Percentiles rank a stretch among this genome's conserved stretches.
Evolutionary conservation across 1,140 invertebrate species (phyloP).

Genomic region (Chelonus insularis): DNA sequence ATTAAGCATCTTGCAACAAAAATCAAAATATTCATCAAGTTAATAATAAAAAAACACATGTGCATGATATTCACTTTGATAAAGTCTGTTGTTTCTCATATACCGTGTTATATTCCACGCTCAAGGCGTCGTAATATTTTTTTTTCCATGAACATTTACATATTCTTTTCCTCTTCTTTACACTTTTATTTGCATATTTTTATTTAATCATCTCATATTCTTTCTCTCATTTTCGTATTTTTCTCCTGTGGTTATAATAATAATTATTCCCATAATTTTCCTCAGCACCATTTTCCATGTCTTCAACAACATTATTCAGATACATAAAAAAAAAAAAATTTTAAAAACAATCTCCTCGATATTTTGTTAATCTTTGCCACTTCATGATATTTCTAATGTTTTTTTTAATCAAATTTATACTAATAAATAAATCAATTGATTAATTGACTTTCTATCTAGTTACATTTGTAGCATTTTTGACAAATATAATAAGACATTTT

Average conservation of each 20-base stretch:
- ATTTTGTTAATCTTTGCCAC: no score
- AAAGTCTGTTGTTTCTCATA: slow-evolving; percentile 20
- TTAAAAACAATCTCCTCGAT: no score
- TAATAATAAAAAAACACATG: background rate
- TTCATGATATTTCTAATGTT: no score
- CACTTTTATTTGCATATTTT: slow-evolving; percentile 4
- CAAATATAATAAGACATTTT: no score
- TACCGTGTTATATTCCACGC: slow-evolving; percentile 14
- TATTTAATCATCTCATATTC: slow-evolving; percentile 3
- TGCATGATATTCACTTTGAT: slow-evolving; percentile 19
- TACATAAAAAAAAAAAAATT: no score
- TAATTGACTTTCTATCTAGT: no score
- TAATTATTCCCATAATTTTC: no score
- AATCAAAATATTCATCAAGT: background rate
- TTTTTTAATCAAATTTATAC: no score
- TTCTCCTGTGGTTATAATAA: background rate
- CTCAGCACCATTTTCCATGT: no score
- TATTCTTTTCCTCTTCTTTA: background rate
- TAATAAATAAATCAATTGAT: no score
- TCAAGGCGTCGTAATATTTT: slow-evolving; percentile 7
- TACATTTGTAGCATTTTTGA: no score
- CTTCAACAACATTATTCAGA: no score
- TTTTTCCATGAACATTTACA: slow-evolving; percentile 10
- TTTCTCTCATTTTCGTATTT: background rate
- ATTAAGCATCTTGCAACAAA: slow-evolving; percentile 1